Evolutionary conservation across 2,797 vertebrate species (phyloP).

Genomic region (Helostoma temminkii): DNA sequence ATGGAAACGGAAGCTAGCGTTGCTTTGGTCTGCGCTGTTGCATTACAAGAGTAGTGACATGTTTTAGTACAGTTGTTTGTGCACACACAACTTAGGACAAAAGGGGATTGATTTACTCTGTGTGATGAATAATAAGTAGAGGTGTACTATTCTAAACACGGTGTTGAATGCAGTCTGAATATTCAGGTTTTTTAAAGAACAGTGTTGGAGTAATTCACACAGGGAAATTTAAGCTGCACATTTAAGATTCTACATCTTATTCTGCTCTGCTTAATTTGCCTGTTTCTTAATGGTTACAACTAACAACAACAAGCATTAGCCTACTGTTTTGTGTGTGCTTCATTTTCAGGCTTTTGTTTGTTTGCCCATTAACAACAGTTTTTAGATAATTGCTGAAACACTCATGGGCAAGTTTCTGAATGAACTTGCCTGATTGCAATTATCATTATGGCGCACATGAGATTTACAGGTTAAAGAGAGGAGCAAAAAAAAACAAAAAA

Average conservation of each 20-base stretch:
- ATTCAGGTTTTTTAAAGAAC: constrained; percentile 1
- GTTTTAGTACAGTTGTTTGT: neutral
- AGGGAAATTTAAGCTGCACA: neutral
- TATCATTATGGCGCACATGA: neutral
- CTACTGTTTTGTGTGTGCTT: neutral
- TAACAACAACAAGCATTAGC: neutral
- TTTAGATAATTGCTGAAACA: constrained; percentile 9
- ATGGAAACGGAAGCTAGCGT: too few species aligned
- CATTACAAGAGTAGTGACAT: too few species aligned
- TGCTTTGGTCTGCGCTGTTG: too few species aligned
- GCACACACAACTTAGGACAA: neutral
- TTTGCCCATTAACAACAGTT: neutral
- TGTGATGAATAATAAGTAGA: neutral
- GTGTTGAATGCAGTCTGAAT: neutral
- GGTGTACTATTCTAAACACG: neutral
- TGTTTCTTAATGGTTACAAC: neutral
- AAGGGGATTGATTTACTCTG: neutral
- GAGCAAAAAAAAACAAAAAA: too few species aligned
- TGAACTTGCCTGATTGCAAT: constrained; percentile 14
- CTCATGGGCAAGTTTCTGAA: neutral
- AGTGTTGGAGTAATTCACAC: neutral
- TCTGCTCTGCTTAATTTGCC: constrained; percentile 4
- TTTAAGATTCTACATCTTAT: neutral
- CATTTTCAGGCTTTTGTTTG: neutral
- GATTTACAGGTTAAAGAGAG: neutral